These are phyloP conservation scores for Allochrocebus solatus DNA, from an alignment of 2,797 vertebrate genomes.

Conservation along the genomic window DNA sequence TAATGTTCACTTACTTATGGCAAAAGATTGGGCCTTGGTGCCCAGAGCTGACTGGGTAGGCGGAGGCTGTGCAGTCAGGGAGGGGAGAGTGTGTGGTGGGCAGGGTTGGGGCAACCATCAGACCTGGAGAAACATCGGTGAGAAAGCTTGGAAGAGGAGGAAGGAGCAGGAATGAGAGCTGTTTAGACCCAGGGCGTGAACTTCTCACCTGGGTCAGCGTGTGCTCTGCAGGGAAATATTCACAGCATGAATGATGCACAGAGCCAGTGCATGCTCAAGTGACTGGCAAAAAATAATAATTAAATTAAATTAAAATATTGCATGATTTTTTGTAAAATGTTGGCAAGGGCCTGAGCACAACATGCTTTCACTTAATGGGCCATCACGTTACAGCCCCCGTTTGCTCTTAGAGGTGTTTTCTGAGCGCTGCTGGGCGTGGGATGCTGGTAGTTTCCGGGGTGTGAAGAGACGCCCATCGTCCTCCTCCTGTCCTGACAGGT, in stretches of 20 bases:
- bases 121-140: not conserved
- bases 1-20: not conserved
- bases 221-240: not conserved
- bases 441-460: not conserved
- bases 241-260: not conserved
- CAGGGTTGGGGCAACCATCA: not conserved
- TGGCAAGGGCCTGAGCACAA: not conserved
- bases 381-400: not conserved
- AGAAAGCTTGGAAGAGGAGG: not conserved
- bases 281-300: not conserved
- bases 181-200: no score
- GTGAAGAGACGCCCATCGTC: not conserved
- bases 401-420: not conserved
- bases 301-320: not conserved
- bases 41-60: not conserved
- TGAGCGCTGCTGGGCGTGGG: not conserved
- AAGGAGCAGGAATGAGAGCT: not conserved
- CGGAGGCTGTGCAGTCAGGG: no score
- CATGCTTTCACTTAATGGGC: not conserved
- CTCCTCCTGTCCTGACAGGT: not conserved
- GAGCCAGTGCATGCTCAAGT: not conserved
- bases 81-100: not conserved
- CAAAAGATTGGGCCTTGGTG: not conserved
- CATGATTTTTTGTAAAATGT: not conserved
- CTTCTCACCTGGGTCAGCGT: no score